Base-by-base conservation (phyloP, 2,888 invertebrate genomes). In the Gnatocerus cornutus region DNA sequence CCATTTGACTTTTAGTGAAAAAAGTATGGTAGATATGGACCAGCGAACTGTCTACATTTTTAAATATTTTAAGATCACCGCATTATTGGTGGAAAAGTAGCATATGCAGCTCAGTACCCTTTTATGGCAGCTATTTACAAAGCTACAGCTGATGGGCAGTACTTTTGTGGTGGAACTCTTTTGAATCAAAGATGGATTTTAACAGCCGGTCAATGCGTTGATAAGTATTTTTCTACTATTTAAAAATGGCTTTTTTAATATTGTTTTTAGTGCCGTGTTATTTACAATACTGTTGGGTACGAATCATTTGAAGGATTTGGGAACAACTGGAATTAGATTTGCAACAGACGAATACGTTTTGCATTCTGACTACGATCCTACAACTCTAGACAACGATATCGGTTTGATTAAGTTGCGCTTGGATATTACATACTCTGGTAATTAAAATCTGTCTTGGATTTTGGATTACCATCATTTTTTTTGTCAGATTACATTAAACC, bases 311-410 rank as follows among this genome's bases (percentile, higher is more conserved):
- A 10, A 10, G 27, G 21, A 21, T 21, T 21, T 29, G 27, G 27
- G 9, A n/a, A 16, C 10, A 48, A 48, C 27, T 27, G 48, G 3
- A 21, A n/a, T 48, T 16, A 27, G 7, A 21, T n/a, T n/a, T 48
- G 10, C 27, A 9, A 46, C 3, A 8, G 9, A 1, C n/a, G 10
- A 21, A 5, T 48, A 27, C 1, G 4, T 48, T 27, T 10, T 48
- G n/a, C 48, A 48, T 48, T 27, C 48, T 9, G 48, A 48, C n/a
- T 48, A n/a, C 27, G 10, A 48, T 10, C 4, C 27, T 2, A n/a
- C 9, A n/a, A 27, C 29, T 48, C n/a, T 48, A 9, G 9, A 48
- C 1, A 48, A 48, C n/a, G 48, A 48, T 27, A 21, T 48, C 3
- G 48, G 48, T n/a, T 10, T 48, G 2, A 48, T 48, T 21, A 21